A percentile compares a stretch with the other conserved stretches of the same genome.
phyloP scores from a whole-genome alignment of 2,888 invertebrate genomes.

The Athalia rosae region DNA sequence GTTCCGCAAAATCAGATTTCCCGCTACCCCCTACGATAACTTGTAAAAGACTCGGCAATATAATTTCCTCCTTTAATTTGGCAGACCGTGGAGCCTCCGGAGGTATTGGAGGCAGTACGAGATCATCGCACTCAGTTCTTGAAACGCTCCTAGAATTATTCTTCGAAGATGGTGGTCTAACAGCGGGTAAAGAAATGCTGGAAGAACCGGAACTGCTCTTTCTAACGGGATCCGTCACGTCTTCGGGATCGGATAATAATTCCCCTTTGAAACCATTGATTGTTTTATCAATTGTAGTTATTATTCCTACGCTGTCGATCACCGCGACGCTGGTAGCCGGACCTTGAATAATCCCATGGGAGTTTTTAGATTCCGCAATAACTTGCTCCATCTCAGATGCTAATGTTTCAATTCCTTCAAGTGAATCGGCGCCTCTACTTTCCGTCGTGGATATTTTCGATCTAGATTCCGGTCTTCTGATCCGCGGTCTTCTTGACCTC shows the following conservation, averaged over 20 bases:
- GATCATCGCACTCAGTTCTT: slow-evolving; percentile 54
- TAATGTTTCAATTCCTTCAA: slow-evolving; percentile 30
- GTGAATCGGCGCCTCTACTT: slow-evolving; percentile 12
- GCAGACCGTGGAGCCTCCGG: slow-evolving; percentile 59
- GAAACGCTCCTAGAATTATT: slow-evolving; percentile 53
- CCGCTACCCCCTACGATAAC: slow-evolving; percentile 49
- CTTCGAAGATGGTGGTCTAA: slow-evolving; percentile 59
- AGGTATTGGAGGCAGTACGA: slow-evolving; percentile 66
- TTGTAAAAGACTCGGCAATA: slow-evolving; percentile 62
- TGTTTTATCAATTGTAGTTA: not conserved
- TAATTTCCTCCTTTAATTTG: slow-evolving; percentile 58
- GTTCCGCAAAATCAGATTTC: slow-evolving; percentile 45
- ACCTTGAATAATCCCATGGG: not conserved
- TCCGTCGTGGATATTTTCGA: slow-evolving; percentile 26
- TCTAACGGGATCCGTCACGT: slow-evolving; percentile 16
- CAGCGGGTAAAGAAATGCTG: slow-evolving; percentile 63
- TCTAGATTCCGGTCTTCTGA: not conserved
- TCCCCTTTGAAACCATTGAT: slow-evolving; percentile 28
- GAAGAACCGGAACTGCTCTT: slow-evolving; percentile 44
- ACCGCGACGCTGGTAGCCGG: not conserved
- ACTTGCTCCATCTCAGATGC: slow-evolving; percentile 40
- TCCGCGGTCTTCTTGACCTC: slow-evolving; percentile 37
- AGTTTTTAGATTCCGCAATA: not conserved
- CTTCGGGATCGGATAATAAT: slow-evolving; percentile 29
- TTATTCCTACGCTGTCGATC: not conserved